Evolutionary conservation across 2,888 invertebrate genomes (phyloP).

Genomic region (Adelphocoris suturalis): DNA sequence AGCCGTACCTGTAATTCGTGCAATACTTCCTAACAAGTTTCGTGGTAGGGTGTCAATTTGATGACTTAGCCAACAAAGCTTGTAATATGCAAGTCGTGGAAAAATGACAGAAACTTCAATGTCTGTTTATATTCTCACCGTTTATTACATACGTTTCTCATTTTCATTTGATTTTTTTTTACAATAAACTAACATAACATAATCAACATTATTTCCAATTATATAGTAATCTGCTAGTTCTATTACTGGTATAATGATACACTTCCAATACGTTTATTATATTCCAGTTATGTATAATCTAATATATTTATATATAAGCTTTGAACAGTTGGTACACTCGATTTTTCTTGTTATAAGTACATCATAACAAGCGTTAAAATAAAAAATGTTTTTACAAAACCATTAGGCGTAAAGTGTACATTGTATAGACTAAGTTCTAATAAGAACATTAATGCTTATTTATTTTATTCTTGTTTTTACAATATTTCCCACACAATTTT

Average conservation of each 20-base stretch:
- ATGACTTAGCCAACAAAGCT: too few relatives aligned
- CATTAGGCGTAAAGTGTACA: slow-evolving; percentile 67
- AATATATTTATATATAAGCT: slow-evolving; percentile 61
- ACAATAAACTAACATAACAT: slow-evolving; percentile 69
- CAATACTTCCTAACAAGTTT: too few relatives aligned
- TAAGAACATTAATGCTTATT: slow-evolving; percentile 45
- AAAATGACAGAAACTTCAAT: neutral
- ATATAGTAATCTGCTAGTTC: slow-evolving; percentile 59
- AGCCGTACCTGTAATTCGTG: too few relatives aligned
- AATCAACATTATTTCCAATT: slow-evolving; percentile 61
- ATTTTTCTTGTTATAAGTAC: slow-evolving; percentile 58
- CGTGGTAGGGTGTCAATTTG: too few relatives aligned
- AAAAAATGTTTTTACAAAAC: slow-evolving; percentile 62
- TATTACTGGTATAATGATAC: slow-evolving; percentile 38
- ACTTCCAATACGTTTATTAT: slow-evolving; percentile 55
- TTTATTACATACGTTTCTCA: slow-evolving; percentile 58
- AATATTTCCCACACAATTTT: slow-evolving; percentile 23
- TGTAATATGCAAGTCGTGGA: neutral
- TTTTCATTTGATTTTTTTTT: slow-evolving; percentile 44
- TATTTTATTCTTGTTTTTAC: slow-evolving; percentile 40
- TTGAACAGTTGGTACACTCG: slow-evolving; percentile 70
- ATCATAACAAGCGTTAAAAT: slow-evolving; percentile 63
- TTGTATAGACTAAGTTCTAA: slow-evolving; percentile 55
- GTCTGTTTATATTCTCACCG: slow-evolving; percentile 45
- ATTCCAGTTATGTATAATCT: slow-evolving; percentile 60